These are phyloP conservation scores for Petroica traversi DNA, from an alignment of 2,113 vertebrate genomes.

Conservation along the genomic window DNA sequence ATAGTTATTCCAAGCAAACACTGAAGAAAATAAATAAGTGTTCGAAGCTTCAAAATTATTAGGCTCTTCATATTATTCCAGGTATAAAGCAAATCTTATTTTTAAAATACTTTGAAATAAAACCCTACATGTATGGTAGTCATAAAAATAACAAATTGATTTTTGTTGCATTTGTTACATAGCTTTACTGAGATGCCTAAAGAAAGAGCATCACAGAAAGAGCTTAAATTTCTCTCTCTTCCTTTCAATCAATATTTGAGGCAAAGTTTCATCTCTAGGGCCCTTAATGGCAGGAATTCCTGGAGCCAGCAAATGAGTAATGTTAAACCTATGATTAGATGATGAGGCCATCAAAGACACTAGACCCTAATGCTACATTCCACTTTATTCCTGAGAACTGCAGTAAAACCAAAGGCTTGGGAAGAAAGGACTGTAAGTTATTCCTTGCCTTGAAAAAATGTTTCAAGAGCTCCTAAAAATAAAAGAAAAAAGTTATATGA, in stretches of 20 bases:
- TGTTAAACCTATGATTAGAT: slow-evolving; percentile 90
- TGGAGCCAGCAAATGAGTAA: slow-evolving; percentile 91
- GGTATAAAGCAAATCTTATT: not conserved
- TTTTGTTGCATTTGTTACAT: slow-evolving; percentile 61
- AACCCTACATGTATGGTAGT: not conserved
- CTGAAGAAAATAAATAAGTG: not conserved
- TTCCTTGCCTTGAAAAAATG: slow-evolving; percentile 23
- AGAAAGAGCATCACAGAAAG: slow-evolving; percentile 68
- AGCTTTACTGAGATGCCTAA: slow-evolving; percentile 57
- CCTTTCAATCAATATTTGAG: slow-evolving; percentile 92
- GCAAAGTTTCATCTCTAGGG: slow-evolving; percentile 93
- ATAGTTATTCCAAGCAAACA: not conserved
- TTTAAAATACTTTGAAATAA: not conserved
- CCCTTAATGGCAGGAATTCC: slow-evolving; percentile 93
- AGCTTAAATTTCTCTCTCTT: slow-evolving; percentile 89
- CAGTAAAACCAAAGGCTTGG: slow-evolving; percentile 76
- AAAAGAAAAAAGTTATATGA: slow-evolving; percentile 32
- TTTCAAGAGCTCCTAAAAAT: slow-evolving; percentile 61
- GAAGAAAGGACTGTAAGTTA: slow-evolving; percentile 64
- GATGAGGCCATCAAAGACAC: slow-evolving; percentile 82
- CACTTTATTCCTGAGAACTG: slow-evolving; percentile 71
- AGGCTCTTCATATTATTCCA: not conserved
- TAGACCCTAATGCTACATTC: slow-evolving; percentile 79
- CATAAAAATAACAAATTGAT: slow-evolving; percentile 56
- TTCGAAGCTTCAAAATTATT: not conserved